phyloP scores from a whole-genome alignment of 23 tunicate species.

The Trididemnum miniatum region DNA sequence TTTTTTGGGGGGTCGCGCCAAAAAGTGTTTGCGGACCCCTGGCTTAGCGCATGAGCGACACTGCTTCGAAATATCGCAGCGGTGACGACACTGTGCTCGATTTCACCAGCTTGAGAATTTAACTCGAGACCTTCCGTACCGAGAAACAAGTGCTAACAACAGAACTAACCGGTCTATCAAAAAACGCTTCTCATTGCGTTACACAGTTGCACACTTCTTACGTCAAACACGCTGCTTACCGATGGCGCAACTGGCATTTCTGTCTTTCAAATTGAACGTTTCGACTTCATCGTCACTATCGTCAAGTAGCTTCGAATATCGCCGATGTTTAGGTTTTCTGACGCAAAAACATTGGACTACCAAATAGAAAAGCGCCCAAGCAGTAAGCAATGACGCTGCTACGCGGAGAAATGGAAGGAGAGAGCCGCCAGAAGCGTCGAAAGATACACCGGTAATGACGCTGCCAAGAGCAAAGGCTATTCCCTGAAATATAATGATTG shows the following conservation, averaged over 20 bases:
- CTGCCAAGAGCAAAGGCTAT: conserved; percentile 71
- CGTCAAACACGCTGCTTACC: not conserved
- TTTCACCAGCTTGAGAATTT: too few species aligned
- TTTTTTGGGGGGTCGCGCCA: too few species aligned
- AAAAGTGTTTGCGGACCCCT: too few species aligned
- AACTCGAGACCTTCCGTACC: too few species aligned
- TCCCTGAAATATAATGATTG: conserved; percentile 48
- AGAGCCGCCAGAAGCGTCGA: conserved; percentile 53
- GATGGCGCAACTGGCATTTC: not conserved
- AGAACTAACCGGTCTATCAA: not conserved
- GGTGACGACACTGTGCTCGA: too few species aligned
- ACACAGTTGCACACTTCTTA: not conserved
- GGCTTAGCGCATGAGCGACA: too few species aligned
- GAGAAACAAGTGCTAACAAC: not conserved
- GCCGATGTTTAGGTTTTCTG: conserved; percentile 12
- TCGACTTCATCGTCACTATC: conserved; percentile 70
- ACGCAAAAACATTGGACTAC: conserved; percentile 62
- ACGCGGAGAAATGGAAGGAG: conserved; percentile 58
- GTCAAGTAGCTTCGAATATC: conserved; percentile 64
- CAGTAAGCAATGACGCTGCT: conserved; percentile 14
- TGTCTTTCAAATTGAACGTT: not conserved
- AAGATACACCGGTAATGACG: conserved; percentile 62
- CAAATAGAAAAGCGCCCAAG: conserved; percentile 55
- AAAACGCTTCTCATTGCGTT: too few species aligned
- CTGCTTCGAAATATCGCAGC: too few species aligned